phyloP scores from a whole-genome alignment of 1,140 invertebrate species.

The Drosophila orosa region DNA sequence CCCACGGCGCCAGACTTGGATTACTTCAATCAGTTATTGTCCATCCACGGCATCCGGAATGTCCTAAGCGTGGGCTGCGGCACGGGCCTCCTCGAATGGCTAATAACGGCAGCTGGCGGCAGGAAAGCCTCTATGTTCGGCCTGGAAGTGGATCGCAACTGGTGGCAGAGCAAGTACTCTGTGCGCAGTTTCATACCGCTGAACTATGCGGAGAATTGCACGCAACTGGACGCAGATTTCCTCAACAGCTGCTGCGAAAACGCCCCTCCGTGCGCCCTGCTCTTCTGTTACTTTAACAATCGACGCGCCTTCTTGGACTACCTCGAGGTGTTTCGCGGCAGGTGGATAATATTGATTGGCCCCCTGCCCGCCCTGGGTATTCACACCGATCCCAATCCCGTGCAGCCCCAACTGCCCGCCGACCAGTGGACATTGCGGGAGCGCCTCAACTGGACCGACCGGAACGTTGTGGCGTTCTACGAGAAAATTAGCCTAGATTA shows the following conservation, averaged over 20 bases:
- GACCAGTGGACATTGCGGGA: slow-evolving; percentile 62
- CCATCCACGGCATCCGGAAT: slow-evolving; percentile 23
- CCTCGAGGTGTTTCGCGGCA: slow-evolving; percentile 86
- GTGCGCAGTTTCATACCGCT: slow-evolving; percentile 85
- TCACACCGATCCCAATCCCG: slow-evolving; percentile 88
- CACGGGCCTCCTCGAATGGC: slow-evolving; percentile 76
- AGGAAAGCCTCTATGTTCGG: slow-evolving; percentile 84
- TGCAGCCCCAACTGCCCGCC: slow-evolving; percentile 85
- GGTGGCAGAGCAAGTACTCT: slow-evolving; percentile 87
- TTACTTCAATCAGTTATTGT: slow-evolving; percentile 57
- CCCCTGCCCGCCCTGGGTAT: slow-evolving; percentile 87
- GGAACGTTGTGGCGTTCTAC: slow-evolving; percentile 86
- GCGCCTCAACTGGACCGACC: slow-evolving; percentile 83
- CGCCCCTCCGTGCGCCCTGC: slow-evolving; percentile 85
- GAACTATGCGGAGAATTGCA: slow-evolving; percentile 77
- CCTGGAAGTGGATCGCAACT: slow-evolving; percentile 86
- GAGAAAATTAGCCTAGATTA: slow-evolving; percentile 56
- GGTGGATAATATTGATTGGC: slow-evolving; percentile 89
- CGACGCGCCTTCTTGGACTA: slow-evolving; percentile 88
- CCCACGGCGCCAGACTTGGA: slow-evolving; percentile 85
- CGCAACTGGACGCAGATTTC: slow-evolving; percentile 65
- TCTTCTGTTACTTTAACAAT: slow-evolving; percentile 92
- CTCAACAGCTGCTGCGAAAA: slow-evolving; percentile 53
- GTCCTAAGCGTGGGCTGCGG: slow-evolving; percentile 77
- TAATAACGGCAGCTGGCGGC: slow-evolving; percentile 39